phyloP scores from a whole-genome alignment of 1,140 invertebrate genomes.

The Triops longicaudatus region DNA sequence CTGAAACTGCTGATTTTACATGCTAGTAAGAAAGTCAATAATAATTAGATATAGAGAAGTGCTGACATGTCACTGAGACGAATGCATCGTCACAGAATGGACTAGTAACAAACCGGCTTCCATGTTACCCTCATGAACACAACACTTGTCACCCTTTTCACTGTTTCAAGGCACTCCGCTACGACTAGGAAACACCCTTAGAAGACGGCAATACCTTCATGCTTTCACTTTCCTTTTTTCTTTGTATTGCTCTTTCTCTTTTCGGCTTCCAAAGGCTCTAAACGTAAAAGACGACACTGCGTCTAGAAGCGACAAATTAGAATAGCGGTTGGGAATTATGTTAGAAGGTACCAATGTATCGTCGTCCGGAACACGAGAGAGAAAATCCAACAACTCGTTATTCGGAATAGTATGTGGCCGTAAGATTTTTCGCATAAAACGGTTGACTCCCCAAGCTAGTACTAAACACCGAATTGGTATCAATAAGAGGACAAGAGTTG shows the following conservation, averaged over 20 bases:
- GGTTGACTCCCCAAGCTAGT: slow-evolving; percentile 94
- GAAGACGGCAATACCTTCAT: background rate
- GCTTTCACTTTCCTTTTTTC: background rate
- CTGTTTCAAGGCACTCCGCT: background rate
- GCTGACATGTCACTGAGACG: background rate
- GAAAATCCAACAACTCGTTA: slow-evolving; percentile 91
- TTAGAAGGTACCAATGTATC: slow-evolving; percentile 67
- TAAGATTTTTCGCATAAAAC: slow-evolving; percentile 88
- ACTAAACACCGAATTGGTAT: slow-evolving; percentile 86
- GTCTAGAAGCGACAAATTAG: slow-evolving; percentile 30
- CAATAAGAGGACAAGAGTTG: slow-evolving; percentile 67
- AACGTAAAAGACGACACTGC: background rate
- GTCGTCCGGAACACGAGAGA: slow-evolving; percentile 92
- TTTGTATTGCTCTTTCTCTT: background rate
- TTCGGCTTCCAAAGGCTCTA: background rate
- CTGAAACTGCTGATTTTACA: background rate
- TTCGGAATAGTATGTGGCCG: slow-evolving; percentile 90
- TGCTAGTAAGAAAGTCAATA: background rate
- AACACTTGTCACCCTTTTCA: background rate
- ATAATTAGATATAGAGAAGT: background rate
- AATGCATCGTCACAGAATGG: background rate
- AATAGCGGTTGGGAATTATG: slow-evolving; percentile 18
- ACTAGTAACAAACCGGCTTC: background rate
- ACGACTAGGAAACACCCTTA: background rate
- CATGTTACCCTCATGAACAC: background rate